phyloP scores from a whole-genome alignment of 1,140 invertebrate species.

The Lordiphosa clarofinis region DNA sequence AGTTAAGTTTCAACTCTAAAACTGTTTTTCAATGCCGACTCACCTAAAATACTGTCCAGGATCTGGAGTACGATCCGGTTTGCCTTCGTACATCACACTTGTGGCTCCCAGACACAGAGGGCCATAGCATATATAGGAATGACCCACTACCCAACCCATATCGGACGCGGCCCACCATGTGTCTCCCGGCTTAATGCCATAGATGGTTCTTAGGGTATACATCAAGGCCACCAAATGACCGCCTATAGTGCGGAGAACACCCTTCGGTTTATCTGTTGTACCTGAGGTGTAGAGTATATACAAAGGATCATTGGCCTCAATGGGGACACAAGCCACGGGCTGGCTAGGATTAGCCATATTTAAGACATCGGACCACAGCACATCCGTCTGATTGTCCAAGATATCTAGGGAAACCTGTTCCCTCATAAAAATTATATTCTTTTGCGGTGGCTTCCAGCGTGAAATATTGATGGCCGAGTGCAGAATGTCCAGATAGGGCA shows the following conservation, averaged over 20 bases:
- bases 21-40: background rate
- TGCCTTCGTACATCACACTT: slow-evolving; percentile 95
- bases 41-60: slow-evolving; percentile 87
- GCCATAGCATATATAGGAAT: slow-evolving; percentile 96
- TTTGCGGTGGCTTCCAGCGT: slow-evolving; percentile 84
- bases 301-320: slow-evolving; percentile 92
- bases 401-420: slow-evolving; percentile 84
- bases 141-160: slow-evolving; percentile 95
- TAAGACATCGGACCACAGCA: slow-evolving; percentile 89
- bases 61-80: slow-evolving; percentile 95
- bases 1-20: background rate
- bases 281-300: slow-evolving; percentile 97
- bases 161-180: slow-evolving; percentile 96
- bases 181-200: slow-evolving; percentile 89
- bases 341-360: slow-evolving; percentile 79
- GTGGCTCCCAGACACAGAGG: slow-evolving; percentile 90
- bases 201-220: slow-evolving; percentile 92
- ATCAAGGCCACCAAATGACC: slow-evolving; percentile 91
- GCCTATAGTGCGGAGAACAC: slow-evolving; percentile 90
- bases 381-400: slow-evolving; percentile 84
- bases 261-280: slow-evolving; percentile 92
- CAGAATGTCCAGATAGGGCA: slow-evolving; percentile 93
- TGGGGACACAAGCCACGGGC: slow-evolving; percentile 89
- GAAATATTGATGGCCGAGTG: slow-evolving; percentile 90
- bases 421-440: slow-evolving; percentile 90